Percentiles rank a stretch among this genome's conserved stretches.
These are phyloP conservation scores for Thereva unica DNA, from an alignment of 2,888 invertebrate species.

Conservation along the genomic window DNA sequence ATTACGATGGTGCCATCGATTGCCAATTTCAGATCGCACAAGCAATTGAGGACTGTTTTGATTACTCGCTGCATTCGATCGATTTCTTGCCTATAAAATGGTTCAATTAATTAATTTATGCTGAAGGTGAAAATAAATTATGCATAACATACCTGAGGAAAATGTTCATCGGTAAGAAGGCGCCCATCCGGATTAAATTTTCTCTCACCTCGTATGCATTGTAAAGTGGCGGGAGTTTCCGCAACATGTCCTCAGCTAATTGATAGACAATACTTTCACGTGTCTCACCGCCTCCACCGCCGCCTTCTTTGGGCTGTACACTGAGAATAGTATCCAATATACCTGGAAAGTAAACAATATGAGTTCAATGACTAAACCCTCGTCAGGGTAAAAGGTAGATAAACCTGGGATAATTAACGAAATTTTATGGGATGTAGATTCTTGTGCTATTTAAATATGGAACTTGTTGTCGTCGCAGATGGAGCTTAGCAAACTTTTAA, in stretches of 20 bases:
- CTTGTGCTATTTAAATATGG: too few relatives aligned
- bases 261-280: slow-evolving; percentile 90
- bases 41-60: slow-evolving; percentile 74
- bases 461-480: too few relatives aligned
- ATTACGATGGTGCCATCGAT: slow-evolving; percentile 97
- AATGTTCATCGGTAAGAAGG: slow-evolving; percentile 93
- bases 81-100: slow-evolving; percentile 66
- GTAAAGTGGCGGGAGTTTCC: slow-evolving; percentile 83
- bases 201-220: slow-evolving; percentile 88
- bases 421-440: too few relatives aligned
- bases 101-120: slow-evolving; percentile 5
- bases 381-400: too few relatives aligned
- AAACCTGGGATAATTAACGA: too few relatives aligned
- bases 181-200: slow-evolving; percentile 87
- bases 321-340: slow-evolving; percentile 92
- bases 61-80: slow-evolving; percentile 88
- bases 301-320: slow-evolving; percentile 97
- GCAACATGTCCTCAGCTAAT: slow-evolving; percentile 90
- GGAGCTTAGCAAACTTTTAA: too few relatives aligned
- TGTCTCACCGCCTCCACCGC: slow-evolving; percentile 87
- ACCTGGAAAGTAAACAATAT: slow-evolving; percentile 51
- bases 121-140: background rate
- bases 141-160: slow-evolving; percentile 67
- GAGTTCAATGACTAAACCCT: background rate
- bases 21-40: slow-evolving; percentile 88